Base-by-base conservation (phyloP, 1,140 invertebrate species). In the Meloidogyne hapla region DNA sequence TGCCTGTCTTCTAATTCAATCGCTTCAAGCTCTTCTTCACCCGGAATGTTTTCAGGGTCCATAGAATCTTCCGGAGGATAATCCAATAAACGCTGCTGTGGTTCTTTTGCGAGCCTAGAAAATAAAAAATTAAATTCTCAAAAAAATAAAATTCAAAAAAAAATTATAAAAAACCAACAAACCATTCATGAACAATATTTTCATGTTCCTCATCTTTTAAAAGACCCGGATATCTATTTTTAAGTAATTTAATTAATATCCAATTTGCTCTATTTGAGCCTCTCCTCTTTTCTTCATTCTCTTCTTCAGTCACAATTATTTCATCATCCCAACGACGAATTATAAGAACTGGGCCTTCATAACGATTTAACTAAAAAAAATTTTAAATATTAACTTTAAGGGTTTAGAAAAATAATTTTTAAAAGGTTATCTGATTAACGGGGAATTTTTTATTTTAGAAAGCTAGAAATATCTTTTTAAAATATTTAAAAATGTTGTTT, bases 211-310 rank as follows among this genome's bases (percentile, higher is more conserved):
- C 26, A 23, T 23, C 48, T 21, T 42, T 42, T 33, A 80, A 13
- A n/a, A 80, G 28, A 42, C 69, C 75, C 2, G 79, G 79, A 74
- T 82, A 77, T 9, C 79, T 62, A 45, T 38, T 65, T 75, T 87
- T 89, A 4, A 98, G 84, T 38, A 96, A 83, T 83, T 92, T 92
- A 12, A 92, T 85, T 12, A 95, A 87, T 13, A 98, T 89, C 85
- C 91, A 87, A 88, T 97, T 97, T 64, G 93, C 94, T 80, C 94
- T 90, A 88, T 98, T 98, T 6, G 92, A 92, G n/a, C 95, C 87
- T 75, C 90, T 83, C 26, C 82, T 83, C 9, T 71, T 70, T 62
- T 75, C 77, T 66, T 48, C 77, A 76, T 74, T 80, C 70, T 87
- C 85, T 89, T 89, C 88, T 89, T 89, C 87, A 82, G 91, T 90